Conservation (phyloP, 2,888 invertebrate genomes). For the Heliconius sara region DNA sequence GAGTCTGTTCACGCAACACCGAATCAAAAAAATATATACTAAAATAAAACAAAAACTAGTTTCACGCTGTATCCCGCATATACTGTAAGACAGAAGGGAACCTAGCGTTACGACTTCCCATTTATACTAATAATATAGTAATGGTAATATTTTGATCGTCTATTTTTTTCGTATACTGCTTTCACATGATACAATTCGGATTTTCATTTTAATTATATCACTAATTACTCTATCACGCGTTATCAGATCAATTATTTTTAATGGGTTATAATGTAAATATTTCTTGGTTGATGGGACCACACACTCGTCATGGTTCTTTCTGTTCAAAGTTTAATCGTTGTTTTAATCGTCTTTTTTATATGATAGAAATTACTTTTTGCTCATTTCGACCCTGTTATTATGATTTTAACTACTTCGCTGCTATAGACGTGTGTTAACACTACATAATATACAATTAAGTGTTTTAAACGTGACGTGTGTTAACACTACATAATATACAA, state of each 20-base stretch:
- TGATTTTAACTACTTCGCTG: slow-evolving; percentile 13
- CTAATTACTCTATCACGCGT: slow-evolving; percentile 40
- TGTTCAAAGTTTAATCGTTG: slow-evolving; percentile 51
- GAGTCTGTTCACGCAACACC: too few species aligned
- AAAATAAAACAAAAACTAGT: too few species aligned
- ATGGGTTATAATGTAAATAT: slow-evolving; percentile 45
- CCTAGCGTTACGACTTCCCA: not conserved
- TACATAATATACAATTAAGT: not conserved
- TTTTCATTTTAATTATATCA: slow-evolving; percentile 36
- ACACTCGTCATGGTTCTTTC: slow-evolving; percentile 43
- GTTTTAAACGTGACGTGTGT: not conserved
- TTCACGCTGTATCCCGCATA: too few species aligned
- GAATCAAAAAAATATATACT: too few species aligned
- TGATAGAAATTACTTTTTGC: slow-evolving; percentile 37
- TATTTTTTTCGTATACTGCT: not conserved
- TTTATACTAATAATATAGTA: not conserved
- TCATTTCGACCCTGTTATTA: slow-evolving; percentile 29
- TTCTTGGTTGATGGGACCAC: slow-evolving; percentile 43
- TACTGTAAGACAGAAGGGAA: too few species aligned
- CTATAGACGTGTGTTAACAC: not conserved
- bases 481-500: too few species aligned
- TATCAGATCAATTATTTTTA: slow-evolving; percentile 47
- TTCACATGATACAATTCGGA: slow-evolving; percentile 21
- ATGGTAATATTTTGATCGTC: not conserved
- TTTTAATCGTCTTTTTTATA: slow-evolving; percentile 48